Evolutionary conservation across 1,140 invertebrate genomes (phyloP), one percentile per base, ranked within the genome.

Genomic region (Eufriesea mexicana): DNA sequence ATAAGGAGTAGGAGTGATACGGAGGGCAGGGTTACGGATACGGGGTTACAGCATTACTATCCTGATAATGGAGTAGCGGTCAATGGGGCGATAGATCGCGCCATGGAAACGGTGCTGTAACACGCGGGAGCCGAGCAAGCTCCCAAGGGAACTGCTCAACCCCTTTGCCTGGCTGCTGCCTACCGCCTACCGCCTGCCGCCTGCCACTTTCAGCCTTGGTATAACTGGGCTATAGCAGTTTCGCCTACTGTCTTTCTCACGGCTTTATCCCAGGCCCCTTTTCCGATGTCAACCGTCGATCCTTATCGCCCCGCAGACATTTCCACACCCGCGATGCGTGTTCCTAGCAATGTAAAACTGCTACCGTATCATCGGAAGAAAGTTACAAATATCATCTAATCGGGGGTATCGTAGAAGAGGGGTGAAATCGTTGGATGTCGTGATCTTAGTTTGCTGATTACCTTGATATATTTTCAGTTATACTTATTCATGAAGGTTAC

Each of bases 41-140:
- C 67, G 71, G 84, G 89, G 90, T 86, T 90, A 88, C 85, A 84
- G 79, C 83, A 84, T 90, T 91, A 91, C 90, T 90, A 90, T 90
- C 89, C 90, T 88, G 91, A 92, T 93, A 93, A 93, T 92, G 90
- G 92, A 92, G 90, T 86, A 83, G 88, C 84, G 91, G 90, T 93
- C 92, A 93, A 92, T 93, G 89, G 89, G 87, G 84, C 88, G 88
- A 92, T 91, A 91, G 90, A 93, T 93, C 90, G 92, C 84, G 83
- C 70, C 83, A 84, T 78, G 82, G 84, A 89, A 86, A 88, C 84
- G 87, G 62, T 61, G 84, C 59, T 51, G 81, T 89, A 90, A 84
- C 89, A 84, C 84, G 84, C 84, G 86, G 71, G 85, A 90, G 85
- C 84, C 79, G 77, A 85, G 86, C 82, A 80, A 90, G 83, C 75